Evolutionary conservation across 1,140 invertebrate species (phyloP), one percentile per base, ranked within the genome.

Genomic region (Drosophila melanogaster): DNA sequence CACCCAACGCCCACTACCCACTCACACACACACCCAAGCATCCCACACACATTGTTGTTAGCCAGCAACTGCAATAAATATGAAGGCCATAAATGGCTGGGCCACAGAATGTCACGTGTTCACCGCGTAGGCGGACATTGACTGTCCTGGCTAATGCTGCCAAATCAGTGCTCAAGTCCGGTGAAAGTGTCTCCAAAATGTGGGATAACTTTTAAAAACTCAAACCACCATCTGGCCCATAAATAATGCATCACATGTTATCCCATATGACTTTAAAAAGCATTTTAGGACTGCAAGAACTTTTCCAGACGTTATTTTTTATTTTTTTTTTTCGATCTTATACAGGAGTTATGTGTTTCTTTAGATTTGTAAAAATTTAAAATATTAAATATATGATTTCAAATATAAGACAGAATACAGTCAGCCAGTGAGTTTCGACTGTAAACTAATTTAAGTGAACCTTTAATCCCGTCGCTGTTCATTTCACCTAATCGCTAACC

Each of bases 61-160:
- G 83, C 62, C 38, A 47, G 51, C 77, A 85, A 84, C 83, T 87
- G 70, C 51, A 81, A 37, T 72, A 85, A 85, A 86, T 85, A 78
- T 83, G 75, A 81, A 72, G 79, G 59, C 51, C 46, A 75, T 65
- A 70, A 64, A 80, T 57, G 64, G 49, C 46, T 61, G 38, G 75
- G 74, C 79, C 64, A 44, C 80, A 66, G 64, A 76, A 64, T 73
- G 81, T 77, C 81, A 77, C 81, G 77, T 77, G 81, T 72, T 71
- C 35, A 15, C 12, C 55, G 50, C 72, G 61, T 69, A 55, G 53
- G 62, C 55, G 66, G 64, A 37, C 44, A 37, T 37, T 10, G 26
- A 19, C 24, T 47, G 51, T 49, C 38, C 58, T 43, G 75, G 65
- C 51, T 60, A 62, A 69, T 76, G 50, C 33, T 35, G 43, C 22